These are phyloP conservation scores for Ameiurus melas DNA, from an alignment of 2,113 vertebrate species.

Conservation along the genomic window DNA sequence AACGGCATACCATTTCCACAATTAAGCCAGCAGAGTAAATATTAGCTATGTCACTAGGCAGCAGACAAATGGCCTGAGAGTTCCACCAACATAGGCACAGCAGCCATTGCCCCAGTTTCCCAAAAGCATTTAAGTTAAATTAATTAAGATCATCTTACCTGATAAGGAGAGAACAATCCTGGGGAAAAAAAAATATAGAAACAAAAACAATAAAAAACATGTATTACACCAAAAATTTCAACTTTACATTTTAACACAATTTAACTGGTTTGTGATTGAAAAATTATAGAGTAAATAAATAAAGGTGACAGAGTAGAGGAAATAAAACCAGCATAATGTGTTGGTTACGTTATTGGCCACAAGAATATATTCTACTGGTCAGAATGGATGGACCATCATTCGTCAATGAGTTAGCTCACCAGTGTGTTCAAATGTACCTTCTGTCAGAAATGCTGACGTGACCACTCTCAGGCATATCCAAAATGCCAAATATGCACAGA, in stretches of 20 bases:
- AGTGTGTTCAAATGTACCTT: not conserved
- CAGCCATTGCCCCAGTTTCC: not conserved
- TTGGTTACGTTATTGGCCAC: no score
- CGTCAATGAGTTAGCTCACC: not conserved
- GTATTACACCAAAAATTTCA: no score
- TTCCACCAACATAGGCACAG: not conserved
- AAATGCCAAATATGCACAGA: not conserved
- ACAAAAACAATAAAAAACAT: not conserved
- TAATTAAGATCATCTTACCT: not conserved
- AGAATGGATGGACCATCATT: no score
- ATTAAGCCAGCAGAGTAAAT: not conserved
- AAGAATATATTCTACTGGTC: no score
- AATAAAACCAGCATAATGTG: no score
- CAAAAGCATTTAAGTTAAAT: not conserved
- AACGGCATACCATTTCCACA: not conserved
- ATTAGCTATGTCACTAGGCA: conserved; percentile 10
- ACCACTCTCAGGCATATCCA: not conserved
- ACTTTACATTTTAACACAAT: not conserved
- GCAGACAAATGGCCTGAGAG: no score
- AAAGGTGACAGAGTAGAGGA: not conserved
- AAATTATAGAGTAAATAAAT: not conserved
- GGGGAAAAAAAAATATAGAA: not conserved
- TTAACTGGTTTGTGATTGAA: not conserved
- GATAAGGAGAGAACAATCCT: not conserved
- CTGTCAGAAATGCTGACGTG: not conserved